Conservation (phyloP, 2,888 invertebrate species). For the Thecocarcelia acutangulata region DNA sequence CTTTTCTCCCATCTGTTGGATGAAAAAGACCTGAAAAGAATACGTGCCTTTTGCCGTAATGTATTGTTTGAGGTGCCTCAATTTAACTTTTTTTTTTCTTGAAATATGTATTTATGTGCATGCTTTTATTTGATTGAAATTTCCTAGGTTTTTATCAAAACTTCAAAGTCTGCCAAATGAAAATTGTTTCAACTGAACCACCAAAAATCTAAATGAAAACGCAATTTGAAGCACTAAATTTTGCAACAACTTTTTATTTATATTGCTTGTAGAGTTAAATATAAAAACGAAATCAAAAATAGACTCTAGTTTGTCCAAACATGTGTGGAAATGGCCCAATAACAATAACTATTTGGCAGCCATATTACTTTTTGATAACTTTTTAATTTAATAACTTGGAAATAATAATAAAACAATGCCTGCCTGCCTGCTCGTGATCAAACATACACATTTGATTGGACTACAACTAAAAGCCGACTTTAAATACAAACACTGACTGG, state of each 20-base stretch:
- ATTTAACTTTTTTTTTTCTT: background rate
- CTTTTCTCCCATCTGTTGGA: too few species aligned
- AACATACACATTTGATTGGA: constrained; percentile 62
- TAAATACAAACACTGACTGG: background rate
- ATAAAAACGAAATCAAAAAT: too few species aligned
- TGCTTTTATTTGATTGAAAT: constrained; percentile 1
- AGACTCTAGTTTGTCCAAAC: too few species aligned
- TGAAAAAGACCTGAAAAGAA: too few species aligned
- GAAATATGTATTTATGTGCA: background rate
- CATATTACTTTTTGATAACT: constrained; percentile 66
- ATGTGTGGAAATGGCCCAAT: constrained; percentile 37
- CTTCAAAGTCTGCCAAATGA: constrained; percentile 28
- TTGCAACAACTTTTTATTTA: background rate
- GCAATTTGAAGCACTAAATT: background rate
- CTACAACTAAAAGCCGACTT: constrained; percentile 31
- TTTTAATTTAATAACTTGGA: constrained; percentile 69
- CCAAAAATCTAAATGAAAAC: constrained; percentile 24
- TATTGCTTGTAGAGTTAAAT: too few species aligned
- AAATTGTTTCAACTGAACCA: constrained; percentile 37
- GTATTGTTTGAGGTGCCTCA: too few species aligned
- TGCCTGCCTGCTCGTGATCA: constrained; percentile 61
- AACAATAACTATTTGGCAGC: constrained; percentile 66
- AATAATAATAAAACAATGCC: constrained; percentile 53
- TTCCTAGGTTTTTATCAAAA: background rate
- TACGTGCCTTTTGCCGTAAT: too few species aligned